Base-by-base conservation (phyloP, 2,113 vertebrate genomes). In the Cephalopholis sonnerati region DNA sequence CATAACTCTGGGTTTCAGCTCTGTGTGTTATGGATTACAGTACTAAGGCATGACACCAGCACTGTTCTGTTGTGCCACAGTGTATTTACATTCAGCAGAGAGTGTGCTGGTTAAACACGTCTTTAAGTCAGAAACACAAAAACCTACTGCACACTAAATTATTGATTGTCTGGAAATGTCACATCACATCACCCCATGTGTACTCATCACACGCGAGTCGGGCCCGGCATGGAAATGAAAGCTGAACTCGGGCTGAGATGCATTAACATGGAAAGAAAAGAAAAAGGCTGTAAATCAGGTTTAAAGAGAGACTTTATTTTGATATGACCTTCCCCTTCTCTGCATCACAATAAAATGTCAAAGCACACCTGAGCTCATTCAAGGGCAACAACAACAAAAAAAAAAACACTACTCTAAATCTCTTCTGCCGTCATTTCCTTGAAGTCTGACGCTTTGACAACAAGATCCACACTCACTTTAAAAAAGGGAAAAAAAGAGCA, bases 321-420 rank as follows among this genome's bases (percentile, higher is more conserved):
- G 17, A 79, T 44, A 64, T 53, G 62, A 82, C 74, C 74, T 84
- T 80, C 66, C 48, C 32, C 41, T 15, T 82, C 61, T 57, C 41
- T 68, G 78, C 70, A 63, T 76, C 71, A 65, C 64, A 67, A 65
- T 55, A 66, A 70, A 81, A 86, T 61, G 63, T 66, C 51, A 69
- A 59, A 70, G 80, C 74, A 24, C 65, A 82, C 55, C 84, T 84
- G 81, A 75, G 78, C 54, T 59, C 70, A 70, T 74, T 86, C 83
- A 86, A 86, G 87, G 81, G 59, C 87, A 76, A 71, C 16, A 16
- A 36, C 4, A 50, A 64, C 22, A 32, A 18, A n/a, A 24, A 20
- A 15, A 4, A 53, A 54, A 25, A 27, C 27, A n/a, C 18, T 10
- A 54, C 13, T 46, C 7, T 51, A 27, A 67, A 83, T 66, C 63